phyloP scores from a whole-genome alignment of 2,113 vertebrate genomes.

The Rhodinocichla rosea region DNA sequence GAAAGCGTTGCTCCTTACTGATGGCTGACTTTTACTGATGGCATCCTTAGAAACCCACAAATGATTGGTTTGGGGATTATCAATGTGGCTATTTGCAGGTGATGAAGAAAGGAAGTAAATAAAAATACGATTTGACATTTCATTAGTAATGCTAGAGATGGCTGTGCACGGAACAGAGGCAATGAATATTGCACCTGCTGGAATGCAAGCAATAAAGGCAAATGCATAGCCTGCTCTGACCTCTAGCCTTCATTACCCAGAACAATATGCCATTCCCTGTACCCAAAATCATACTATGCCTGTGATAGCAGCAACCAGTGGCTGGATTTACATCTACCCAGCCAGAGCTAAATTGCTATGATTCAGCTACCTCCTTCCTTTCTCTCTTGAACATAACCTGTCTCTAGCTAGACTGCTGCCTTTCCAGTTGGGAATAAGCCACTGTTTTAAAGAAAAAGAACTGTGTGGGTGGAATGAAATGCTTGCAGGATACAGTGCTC shows the following conservation, averaged over 20 bases:
- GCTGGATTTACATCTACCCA: conserved; percentile 54
- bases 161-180: conserved; percentile 20
- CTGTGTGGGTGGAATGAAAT: conserved; percentile 52
- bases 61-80: conserved; percentile 20
- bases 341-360: conserved; percentile 48
- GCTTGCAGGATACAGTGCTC: conserved; percentile 41
- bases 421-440: conserved; percentile 67
- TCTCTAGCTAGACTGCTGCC: conserved; percentile 60
- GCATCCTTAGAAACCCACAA: conserved; percentile 5
- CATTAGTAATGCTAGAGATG: conserved; percentile 41
- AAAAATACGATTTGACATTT: conserved; percentile 57
- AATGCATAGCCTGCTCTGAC: conserved; percentile 31
- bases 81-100: conserved; percentile 16
- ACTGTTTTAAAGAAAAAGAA: conserved; percentile 57
- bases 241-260: conserved; percentile 51
- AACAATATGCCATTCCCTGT: conserved; percentile 33
- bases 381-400: conserved; percentile 57
- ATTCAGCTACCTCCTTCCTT: conserved; percentile 60
- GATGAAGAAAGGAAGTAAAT: conserved; percentile 46
- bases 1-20: background rate
- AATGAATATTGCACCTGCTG: conserved; percentile 55
- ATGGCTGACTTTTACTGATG: conserved; percentile 13
- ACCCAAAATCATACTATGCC: conserved; percentile 17
- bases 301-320: conserved; percentile 42
- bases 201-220: conserved; percentile 49